Base-by-base conservation (phyloP, 2,113 vertebrate genomes). In the Melanerpes aurifrons region DNA sequence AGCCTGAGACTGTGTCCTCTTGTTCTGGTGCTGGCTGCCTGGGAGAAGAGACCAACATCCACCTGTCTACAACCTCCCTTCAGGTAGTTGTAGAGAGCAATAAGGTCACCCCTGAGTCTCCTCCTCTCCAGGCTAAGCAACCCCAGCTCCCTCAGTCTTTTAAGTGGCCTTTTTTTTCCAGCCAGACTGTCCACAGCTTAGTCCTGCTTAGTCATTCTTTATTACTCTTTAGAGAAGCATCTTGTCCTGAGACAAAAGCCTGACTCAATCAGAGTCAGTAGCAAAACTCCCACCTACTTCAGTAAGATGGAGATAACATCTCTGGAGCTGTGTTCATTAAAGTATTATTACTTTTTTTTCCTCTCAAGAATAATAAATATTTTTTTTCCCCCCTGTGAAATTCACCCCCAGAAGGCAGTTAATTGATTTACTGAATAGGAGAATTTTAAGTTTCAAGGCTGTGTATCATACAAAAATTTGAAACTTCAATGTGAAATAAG, bases 401-500 rank as follows among this genome's bases (percentile, higher is more conserved):
- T 89, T 95, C 92, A 96, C 72, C 79, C 75, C 62, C 89, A 94
- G 75, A 94, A 93, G 89, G 72, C 64, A 91, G 91, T 82, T 95
- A 96, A 95, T 96, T 91, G 75, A 89, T 85, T 96, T 89, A 85
- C 68, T 48, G 71, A 85, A 53, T 92, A 82, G 79, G 78, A 48
- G 87, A 93, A 89, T 95, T 93, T 93, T 83, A 92, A 93, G 58
- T 92, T 94, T 96, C 66, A 85, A 92, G 78, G 57, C 93, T 93
- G 87, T 2, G 13, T 90, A 92, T 94, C 68, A 89, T 93, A 96
- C 59, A 91, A 94, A 95, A 94, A 61, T 82, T 95, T 93, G 84
- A 96, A 96, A 89, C 71, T 95, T 94, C 64, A 1, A 95, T 87
- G 87, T 95, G 94, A 96, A 96, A 95, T 91, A 96, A 94, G 94